A percentile compares a stretch with the other conserved stretches of the same genome.
Evolutionary conservation across 1,140 invertebrate genomes (phyloP).

Genomic region (Penaeus indicus): DNA sequence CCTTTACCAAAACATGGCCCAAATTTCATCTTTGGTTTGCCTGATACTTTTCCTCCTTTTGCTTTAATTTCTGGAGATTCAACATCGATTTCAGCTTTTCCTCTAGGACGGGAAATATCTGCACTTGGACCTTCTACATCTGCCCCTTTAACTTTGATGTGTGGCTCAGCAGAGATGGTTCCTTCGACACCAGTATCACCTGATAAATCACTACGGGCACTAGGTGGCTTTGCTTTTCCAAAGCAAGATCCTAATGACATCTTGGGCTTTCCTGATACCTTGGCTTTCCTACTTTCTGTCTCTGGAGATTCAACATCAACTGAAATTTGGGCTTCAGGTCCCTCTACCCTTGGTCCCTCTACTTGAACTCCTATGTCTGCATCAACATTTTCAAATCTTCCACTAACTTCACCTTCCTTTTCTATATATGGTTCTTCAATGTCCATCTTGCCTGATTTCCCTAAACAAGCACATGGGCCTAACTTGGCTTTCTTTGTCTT

Average conservation of each 20-base stretch:
- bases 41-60: not conserved
- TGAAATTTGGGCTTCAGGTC: not conserved
- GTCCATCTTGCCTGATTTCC: conserved; percentile 41
- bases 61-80: not conserved
- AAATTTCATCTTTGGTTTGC: not conserved
- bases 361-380: not conserved
- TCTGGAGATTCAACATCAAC: conserved; percentile 40
- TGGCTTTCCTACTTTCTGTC: not conserved
- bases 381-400: conserved; percentile 24
- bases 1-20: conserved; percentile 9
- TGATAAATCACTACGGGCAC: not conserved
- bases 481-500: conserved; percentile 52
- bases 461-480: conserved; percentile 51
- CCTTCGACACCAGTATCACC: not conserved
- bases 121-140: not conserved
- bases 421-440: conserved; percentile 47
- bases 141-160: too few relatives aligned
- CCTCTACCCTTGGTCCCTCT: not conserved
- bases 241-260: too few relatives aligned
- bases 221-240: too few relatives aligned
- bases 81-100: conserved; percentile 7
- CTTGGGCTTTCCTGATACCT: not conserved
- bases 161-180: not conserved
- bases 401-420: conserved; percentile 16
- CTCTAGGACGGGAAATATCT: not conserved